Base-by-base conservation (phyloP, 2,888 invertebrate species). In the Pammene aurita region DNA sequence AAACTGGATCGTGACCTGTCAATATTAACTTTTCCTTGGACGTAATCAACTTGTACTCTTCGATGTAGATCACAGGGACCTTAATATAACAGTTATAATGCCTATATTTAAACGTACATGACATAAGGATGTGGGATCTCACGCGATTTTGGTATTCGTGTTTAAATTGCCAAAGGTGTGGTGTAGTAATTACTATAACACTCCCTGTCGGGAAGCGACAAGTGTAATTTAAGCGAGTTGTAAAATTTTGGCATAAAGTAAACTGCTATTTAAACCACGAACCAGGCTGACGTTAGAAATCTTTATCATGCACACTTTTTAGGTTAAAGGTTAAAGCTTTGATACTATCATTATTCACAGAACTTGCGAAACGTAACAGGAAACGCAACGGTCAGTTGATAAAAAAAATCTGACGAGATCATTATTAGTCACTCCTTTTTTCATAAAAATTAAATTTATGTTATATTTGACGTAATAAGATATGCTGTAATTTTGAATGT, bases 1-100 rank as follows among this genome's bases (percentile, higher is more conserved):
- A 77, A 80, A 74, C 73, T 73, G 67, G 74, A 76, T 77, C 79
- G 77, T 77, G 81, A 78, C 81, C 78, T 77, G 81, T 76, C 80
- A 81, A 80, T 76, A 78, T 77, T 66, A 66, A 67, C 76, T 74
- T 71, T 69, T 66, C 72, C 63, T 55, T 57, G 26, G 18, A 54
- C 52, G 42, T 65, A 50, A 46, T 55, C 61, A 56, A 56, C 46
- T 70, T 50, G n/a, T 42, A 57, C 44, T 38, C 63, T 41, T 42
- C 42, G 11, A 38, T 52, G 13, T 63, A 34, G 54, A 42, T 16
- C 55, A 52, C 38, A 11, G 14, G 2, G 41, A 42, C 18, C 10
- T 38, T 62, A 63, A 42, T 63, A 11, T 5, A 7, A 26, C 13
- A 38, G 9, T 11, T 35, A 10, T 65, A 56, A 16, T 48, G 54